These are phyloP conservation scores for Trachurus trachurus DNA, from an alignment of 2,797 vertebrate species.

Conservation along the genomic window DNA sequence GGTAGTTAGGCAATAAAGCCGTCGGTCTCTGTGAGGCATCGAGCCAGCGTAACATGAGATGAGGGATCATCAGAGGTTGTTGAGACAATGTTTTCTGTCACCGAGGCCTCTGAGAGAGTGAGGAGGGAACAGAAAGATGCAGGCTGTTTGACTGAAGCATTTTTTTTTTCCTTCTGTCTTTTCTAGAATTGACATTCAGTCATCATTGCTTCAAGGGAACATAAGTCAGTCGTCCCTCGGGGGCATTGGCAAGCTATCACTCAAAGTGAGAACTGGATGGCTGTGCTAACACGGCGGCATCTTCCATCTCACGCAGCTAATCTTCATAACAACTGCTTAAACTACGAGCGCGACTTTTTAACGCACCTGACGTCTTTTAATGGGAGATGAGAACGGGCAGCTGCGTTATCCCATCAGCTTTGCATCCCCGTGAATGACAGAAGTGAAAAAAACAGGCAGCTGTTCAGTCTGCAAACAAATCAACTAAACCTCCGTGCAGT, in stretches of 20 bases:
- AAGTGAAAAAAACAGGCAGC: constrained; percentile 65
- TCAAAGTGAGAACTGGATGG: constrained; percentile 66
- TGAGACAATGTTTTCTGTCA: constrained; percentile 67
- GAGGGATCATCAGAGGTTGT: constrained; percentile 60
- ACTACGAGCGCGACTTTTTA: constrained; percentile 34
- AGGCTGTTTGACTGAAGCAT: constrained; percentile 59
- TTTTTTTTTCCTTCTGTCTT: constrained; percentile 55
- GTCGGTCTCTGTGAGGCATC: constrained; percentile 10
- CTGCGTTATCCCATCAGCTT: constrained; percentile 34
- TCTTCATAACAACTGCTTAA: constrained; percentile 55
- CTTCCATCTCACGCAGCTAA: constrained; percentile 63
- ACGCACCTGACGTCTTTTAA: constrained; percentile 55
- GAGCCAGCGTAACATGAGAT: constrained; percentile 22
- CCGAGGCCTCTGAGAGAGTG: constrained; percentile 41
- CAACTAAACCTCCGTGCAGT: constrained; percentile 36
- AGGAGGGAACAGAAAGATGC: constrained; percentile 58
- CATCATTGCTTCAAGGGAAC: constrained; percentile 71
- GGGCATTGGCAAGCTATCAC: constrained; percentile 72
- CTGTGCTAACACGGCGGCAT: constrained; percentile 54
- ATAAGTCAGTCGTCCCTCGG: constrained; percentile 69
- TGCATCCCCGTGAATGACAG: constrained; percentile 57
- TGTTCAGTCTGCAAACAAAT: constrained; percentile 67
- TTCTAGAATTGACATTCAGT: constrained; percentile 70
- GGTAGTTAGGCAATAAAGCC: constrained; percentile 18
- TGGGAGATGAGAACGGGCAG: constrained; percentile 51